Evolutionary conservation across 2,888 invertebrate species (phyloP).

Genomic region (Trypoxylon attenuatum): DNA sequence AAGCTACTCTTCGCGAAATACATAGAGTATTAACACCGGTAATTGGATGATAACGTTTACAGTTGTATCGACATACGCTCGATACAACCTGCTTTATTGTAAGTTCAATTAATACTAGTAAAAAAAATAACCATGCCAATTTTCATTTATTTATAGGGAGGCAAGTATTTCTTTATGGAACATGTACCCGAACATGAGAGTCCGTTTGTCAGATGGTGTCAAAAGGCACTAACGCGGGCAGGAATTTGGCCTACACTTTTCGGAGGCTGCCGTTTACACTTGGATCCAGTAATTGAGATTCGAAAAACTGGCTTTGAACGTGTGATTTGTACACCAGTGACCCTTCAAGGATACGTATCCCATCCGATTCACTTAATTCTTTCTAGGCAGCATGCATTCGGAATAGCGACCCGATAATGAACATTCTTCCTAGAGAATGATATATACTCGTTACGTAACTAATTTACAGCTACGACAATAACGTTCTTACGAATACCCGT

Average conservation of each 20-base stretch:
- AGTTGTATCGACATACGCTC: not conserved
- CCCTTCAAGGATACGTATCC: slow-evolving; percentile 62
- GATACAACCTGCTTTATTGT: not conserved
- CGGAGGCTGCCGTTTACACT: slow-evolving; percentile 64
- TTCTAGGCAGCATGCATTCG: slow-evolving; percentile 63
- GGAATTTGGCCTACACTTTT: slow-evolving; percentile 68
- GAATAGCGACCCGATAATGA: slow-evolving; percentile 60
- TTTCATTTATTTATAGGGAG: slow-evolving; percentile 53
- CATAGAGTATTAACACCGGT: slow-evolving; percentile 65
- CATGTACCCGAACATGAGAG: slow-evolving; percentile 60
- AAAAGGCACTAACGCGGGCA: slow-evolving; percentile 59
- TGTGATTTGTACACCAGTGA: slow-evolving; percentile 55
- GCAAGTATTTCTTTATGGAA: slow-evolving; percentile 67
- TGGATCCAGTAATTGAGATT: slow-evolving; percentile 57
- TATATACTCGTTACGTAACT: too few relatives aligned
- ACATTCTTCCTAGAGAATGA: too few relatives aligned
- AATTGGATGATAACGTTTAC: slow-evolving; percentile 15
- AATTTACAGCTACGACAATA: too few relatives aligned
- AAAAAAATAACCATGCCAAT: not conserved
- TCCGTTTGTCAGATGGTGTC: slow-evolving; percentile 56
- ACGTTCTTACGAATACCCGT: too few relatives aligned
- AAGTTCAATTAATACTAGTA: not conserved
- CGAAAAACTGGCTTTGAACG: slow-evolving; percentile 57
- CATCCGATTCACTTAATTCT: slow-evolving; percentile 61
- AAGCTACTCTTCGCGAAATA: slow-evolving; percentile 63